Evolutionary conservation across 2,797 vertebrate species (phyloP).

Genomic region (Molothrus ater): DNA sequence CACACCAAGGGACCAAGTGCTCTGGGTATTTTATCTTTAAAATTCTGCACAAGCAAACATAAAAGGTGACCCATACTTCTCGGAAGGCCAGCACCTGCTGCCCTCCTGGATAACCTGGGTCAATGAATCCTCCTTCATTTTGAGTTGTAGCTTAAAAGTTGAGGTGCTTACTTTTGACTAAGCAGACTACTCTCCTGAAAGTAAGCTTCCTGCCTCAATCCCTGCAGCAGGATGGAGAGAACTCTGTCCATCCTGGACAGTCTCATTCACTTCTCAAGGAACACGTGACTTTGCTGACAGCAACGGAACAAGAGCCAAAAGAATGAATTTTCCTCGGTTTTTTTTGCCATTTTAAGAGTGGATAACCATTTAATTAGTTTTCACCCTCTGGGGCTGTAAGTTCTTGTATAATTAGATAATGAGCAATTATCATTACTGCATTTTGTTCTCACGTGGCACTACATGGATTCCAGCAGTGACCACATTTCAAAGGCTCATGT

Average conservation of each 20-base stretch:
- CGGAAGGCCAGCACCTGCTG: background rate
- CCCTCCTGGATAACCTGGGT: background rate
- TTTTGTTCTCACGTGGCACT: background rate
- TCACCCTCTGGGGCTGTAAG: background rate
- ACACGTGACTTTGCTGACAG: background rate
- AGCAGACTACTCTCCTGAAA: background rate
- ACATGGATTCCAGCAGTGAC: background rate
- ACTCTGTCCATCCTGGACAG: background rate
- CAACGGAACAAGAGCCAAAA: background rate
- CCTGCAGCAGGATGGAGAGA: background rate
- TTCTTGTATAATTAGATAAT: constrained; percentile 44
- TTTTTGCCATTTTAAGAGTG: background rate
- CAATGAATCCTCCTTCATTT: background rate
- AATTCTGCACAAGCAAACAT: background rate
- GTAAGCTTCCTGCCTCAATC: background rate
- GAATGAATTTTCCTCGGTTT: background rate
- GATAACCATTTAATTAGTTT: constrained; percentile 12
- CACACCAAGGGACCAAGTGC: background rate
- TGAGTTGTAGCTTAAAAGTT: background rate
- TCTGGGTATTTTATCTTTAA: background rate
- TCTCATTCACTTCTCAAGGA: background rate
- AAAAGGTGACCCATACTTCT: background rate
- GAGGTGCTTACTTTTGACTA: background rate
- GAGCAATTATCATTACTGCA: background rate
- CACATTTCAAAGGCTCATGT: background rate